Conservation (phyloP, 2,797 vertebrate genomes). For the Danio choprae region DNA sequence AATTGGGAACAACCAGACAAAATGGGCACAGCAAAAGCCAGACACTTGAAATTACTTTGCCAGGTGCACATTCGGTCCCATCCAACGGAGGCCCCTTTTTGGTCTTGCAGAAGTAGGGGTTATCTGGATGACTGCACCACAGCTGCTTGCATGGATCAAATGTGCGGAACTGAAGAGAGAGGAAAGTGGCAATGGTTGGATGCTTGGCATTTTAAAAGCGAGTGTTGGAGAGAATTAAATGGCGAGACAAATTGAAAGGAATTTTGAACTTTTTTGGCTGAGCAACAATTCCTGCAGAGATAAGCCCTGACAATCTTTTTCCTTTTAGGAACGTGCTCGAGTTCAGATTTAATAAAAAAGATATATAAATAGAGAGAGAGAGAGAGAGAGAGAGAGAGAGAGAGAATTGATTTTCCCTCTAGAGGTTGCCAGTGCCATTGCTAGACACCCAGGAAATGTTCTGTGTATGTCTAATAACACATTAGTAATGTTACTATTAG, state of each 20-base stretch:
- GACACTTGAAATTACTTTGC: slow-evolving; percentile 82
- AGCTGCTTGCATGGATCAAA: slow-evolving; percentile 98
- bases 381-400: neutral
- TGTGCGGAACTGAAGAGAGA: slow-evolving; percentile 89
- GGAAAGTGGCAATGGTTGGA: slow-evolving; percentile 7
- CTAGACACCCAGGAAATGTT: slow-evolving; percentile 8
- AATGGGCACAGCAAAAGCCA: fast-evolving
- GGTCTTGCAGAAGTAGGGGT: slow-evolving; percentile 98
- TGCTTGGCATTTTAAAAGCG: slow-evolving; percentile 2
- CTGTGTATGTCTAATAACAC: neutral
- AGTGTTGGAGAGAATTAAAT: slow-evolving; percentile 3
- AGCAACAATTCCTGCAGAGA: slow-evolving; percentile 17
- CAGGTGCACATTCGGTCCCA: slow-evolving; percentile 91
- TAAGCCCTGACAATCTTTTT: slow-evolving; percentile 20
- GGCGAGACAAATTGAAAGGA: neutral
- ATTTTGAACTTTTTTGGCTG: neutral
- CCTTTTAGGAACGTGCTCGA: neutral
- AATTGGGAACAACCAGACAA: neutral
- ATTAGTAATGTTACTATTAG: neutral
- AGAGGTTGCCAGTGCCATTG: neutral
- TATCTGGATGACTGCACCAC: slow-evolving; percentile 98
- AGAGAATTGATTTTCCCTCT: slow-evolving; percentile 1
- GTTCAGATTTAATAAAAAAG: neutral
- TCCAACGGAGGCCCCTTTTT: slow-evolving; percentile 97
- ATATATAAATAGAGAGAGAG: neutral